These are phyloP conservation scores for Phylloscopus trochiloides DNA, from an alignment of 2,113 vertebrate species.

Conservation along the genomic window DNA sequence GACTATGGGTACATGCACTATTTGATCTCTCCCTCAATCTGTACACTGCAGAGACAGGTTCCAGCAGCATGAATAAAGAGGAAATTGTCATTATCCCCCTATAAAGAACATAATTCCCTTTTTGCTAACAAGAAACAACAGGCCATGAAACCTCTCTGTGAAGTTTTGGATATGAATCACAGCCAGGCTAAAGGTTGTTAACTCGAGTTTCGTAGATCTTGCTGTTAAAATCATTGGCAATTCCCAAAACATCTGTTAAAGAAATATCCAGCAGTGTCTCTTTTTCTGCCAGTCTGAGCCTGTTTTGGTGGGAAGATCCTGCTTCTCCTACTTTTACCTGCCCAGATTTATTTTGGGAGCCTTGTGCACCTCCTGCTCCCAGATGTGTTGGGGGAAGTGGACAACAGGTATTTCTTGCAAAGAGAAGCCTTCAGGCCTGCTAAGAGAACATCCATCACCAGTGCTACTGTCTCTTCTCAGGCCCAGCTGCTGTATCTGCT, in stretches of 20 bases:
- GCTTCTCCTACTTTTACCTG: background rate
- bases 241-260: background rate
- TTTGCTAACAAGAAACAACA: background rate
- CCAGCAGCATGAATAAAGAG: background rate
- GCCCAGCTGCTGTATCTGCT: background rate
- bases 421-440: background rate
- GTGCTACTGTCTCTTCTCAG: background rate
- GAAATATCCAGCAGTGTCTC: background rate
- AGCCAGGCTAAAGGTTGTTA: background rate
- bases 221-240: background rate
- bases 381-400: background rate
- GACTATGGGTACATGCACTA: fast-evolving
- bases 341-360: background rate
- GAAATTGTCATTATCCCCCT: background rate
- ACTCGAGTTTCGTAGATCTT: background rate
- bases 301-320: background rate
- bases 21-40: background rate
- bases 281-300: background rate
- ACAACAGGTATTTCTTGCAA: background rate
- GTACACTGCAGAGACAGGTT: background rate
- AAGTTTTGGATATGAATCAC: background rate
- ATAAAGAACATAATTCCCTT: background rate
- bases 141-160: background rate
- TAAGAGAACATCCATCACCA: background rate
- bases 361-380: background rate